Base-by-base conservation (phyloP, 2,113 vertebrate genomes). In the Toxostoma redivivum region DNA sequence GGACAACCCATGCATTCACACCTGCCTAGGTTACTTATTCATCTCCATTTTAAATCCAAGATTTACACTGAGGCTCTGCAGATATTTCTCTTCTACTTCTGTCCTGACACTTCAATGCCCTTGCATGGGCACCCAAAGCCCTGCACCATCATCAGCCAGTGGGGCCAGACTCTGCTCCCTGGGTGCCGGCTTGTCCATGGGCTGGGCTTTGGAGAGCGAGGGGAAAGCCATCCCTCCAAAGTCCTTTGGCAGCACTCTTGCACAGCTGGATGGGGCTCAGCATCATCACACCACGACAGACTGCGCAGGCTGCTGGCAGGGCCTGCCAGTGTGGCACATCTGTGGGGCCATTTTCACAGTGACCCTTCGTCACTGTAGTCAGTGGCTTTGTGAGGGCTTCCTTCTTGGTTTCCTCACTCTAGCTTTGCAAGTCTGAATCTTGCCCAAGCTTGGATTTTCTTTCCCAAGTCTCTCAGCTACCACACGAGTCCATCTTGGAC, bases 321-420 rank as follows among this genome's bases (percentile, higher is more conserved):
- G 48, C 80, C 53, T 67, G 38, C 35, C 8, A 1, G 25, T 0
- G 1, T 40, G 35, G 50, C 69, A 35, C 0, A 0, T 44, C 56
- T 38, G 15, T 0, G 2, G 40, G 61, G 27, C 66, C 31, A 4
- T 69, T 62, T 13, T 48, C 62, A 51, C 0, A 0, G 31, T 3
- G 12, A 42, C 30, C 27, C 22, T 42, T 42, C 15, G 40, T 42
- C 40, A 42, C 40, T 42, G 40, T 42, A 42, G 40, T 42, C 15
- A 42, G 40, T 56, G 53, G 15, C 31, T 67, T 76, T 42, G 31
- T 31, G 25, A 67, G 81, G 37, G 28, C 44, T 84, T 87, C 37
- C 65, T 33, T 45, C 54, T 58, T 53, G 6, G 20, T 56, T 67
- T 77, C 72, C 64, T 92, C 28, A 1, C 28, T 42, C 24, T 47